Evolutionary conservation across 2,888 invertebrate genomes (phyloP), one percentile per base, ranked within the genome.

Genomic region (Agonum fuliginosum): DNA sequence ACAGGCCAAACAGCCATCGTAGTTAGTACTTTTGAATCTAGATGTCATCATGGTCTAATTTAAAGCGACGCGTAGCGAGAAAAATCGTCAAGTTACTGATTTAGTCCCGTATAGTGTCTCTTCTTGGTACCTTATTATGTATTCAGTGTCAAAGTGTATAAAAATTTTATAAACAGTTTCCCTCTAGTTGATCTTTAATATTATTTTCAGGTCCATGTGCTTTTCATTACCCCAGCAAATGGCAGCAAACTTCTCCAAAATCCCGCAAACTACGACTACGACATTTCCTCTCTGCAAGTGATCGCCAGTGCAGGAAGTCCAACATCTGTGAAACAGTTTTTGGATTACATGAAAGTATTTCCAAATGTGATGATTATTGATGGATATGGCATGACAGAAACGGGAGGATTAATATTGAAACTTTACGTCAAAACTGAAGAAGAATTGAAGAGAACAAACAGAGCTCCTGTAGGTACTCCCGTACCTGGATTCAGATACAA

Each of bases 381-480:
- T 84, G 62, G 79, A 0, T 87, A 83, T 54, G 88, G 87, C 0
- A 85, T 87, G 85, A 86, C 84, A 46, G 87, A 87, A 79, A 27
- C 85, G 19, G 80, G 83, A 1, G 81, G 83, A 8, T 3, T 73
- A 3, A 1, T 1, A 19, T 14, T 69, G 14, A 20, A 17, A 41
- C 8, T 51, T n/a, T 20, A 12, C 17, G 5, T 12, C 3, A 34
- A 30, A 73, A 73, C 20, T 37, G 41, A 69, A 10, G 20, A 54
- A 24, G 37, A 27, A 10, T 14, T 20, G 8, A 41, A 17, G 78
- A 0, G 85, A 10, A 20, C 22, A 2, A 69, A 65, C n/a, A 70
- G 1, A 41, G 51, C 30, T 0, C 58, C 12, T 8, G 20, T 62
- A 17, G 80, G 80, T 14, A 84, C 82, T 48, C 85, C 85, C 0